phyloP scores from a whole-genome alignment of 1,140 invertebrate genomes.

The Cepaea nemoralis region DNA sequence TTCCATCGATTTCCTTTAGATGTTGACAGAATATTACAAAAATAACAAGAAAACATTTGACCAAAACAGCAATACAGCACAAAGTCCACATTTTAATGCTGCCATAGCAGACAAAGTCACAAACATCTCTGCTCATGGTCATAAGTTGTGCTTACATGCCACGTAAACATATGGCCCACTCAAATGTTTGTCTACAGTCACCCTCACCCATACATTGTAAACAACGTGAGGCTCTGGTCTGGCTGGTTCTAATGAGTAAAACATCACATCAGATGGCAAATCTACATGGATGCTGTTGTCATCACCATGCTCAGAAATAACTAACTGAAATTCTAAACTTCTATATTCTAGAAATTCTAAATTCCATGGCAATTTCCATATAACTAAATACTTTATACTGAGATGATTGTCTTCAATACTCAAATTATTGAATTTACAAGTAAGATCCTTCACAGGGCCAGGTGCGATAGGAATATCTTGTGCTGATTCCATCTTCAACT shows the following conservation, averaged over 20 bases:
- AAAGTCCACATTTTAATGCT: too few species aligned
- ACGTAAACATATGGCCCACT: slow-evolving; percentile 39
- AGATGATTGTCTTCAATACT: background rate
- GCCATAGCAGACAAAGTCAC: too few species aligned
- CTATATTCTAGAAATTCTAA: slow-evolving; percentile 40
- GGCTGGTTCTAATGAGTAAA: slow-evolving; percentile 2
- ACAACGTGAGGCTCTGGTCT: background rate
- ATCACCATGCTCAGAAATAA: slow-evolving; percentile 44
- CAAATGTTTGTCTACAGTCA: slow-evolving; percentile 36
- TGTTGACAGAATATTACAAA: too few species aligned
- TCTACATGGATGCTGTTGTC: background rate
- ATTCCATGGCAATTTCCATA: slow-evolving; percentile 55
- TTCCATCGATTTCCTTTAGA: too few species aligned
- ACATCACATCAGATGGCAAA: background rate
- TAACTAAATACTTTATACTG: slow-evolving; percentile 33
- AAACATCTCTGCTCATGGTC: background rate
- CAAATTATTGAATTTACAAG: slow-evolving; percentile 7
- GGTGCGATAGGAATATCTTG: slow-evolving; percentile 25
- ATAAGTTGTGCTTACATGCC: background rate
- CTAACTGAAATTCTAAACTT: slow-evolving; percentile 52
- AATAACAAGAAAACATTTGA: too few species aligned
- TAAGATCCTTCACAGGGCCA: slow-evolving; percentile 30
- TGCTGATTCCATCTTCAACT: background rate
- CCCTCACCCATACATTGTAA: slow-evolving; percentile 45
- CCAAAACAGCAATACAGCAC: too few species aligned